These are phyloP conservation scores for Palloptera scutellata DNA, from an alignment of 2,888 invertebrate genomes.

Conservation along the genomic window DNA sequence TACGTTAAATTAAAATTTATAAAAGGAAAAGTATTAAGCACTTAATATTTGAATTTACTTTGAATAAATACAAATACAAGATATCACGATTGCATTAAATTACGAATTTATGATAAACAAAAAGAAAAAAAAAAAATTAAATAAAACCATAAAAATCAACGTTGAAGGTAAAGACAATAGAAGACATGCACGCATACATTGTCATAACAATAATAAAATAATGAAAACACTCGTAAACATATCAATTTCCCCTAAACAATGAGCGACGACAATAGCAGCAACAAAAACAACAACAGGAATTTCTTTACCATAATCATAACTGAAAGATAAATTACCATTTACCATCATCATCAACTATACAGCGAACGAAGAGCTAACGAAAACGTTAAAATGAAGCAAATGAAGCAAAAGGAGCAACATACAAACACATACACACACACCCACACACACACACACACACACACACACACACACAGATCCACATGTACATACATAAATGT, in stretches of 20 bases:
- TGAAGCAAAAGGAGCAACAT: background rate
- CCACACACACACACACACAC: background rate
- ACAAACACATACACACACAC: background rate
- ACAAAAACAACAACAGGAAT: slow-evolving; percentile 1
- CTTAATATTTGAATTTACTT: background rate
- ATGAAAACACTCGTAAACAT: slow-evolving; percentile 20
- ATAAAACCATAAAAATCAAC: background rate
- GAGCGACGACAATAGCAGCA: background rate
- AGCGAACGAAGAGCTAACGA: background rate
- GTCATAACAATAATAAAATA: slow-evolving; percentile 14
- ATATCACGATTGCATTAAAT: background rate
- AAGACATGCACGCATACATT: slow-evolving; percentile 1
- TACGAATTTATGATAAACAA: background rate
- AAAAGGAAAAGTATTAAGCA: background rate
- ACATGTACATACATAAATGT: background rate
- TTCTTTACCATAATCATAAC: slow-evolving; percentile 1
- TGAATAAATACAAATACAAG: background rate
- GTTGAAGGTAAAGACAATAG: background rate
- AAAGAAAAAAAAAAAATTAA: no score
- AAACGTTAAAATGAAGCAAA: background rate
- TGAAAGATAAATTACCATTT: slow-evolving; percentile 5
- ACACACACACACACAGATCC: background rate
- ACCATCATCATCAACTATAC: background rate
- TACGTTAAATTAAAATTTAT: no score
- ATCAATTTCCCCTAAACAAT: slow-evolving; percentile 9